Conservation (phyloP, 2,797 vertebrate species). For the Macrochelys suwanniensis region DNA sequence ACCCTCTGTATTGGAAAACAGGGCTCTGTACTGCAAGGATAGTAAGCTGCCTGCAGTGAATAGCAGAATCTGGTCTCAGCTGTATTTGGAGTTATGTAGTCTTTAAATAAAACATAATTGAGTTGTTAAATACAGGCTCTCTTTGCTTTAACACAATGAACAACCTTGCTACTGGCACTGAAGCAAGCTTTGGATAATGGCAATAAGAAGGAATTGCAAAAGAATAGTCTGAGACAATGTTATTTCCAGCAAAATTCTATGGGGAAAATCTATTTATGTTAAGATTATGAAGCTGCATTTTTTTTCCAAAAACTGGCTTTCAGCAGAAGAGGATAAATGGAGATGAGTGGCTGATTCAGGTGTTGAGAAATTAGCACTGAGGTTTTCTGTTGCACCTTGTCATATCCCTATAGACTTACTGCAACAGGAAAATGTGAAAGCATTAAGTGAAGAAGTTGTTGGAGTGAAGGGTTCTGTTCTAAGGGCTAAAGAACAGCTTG, state of each 20-base stretch:
- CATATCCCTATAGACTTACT: slow-evolving; percentile 36
- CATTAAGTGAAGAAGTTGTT: slow-evolving; percentile 53
- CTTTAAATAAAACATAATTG: slow-evolving; percentile 29
- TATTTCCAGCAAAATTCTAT: slow-evolving; percentile 32
- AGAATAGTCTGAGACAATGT: not conserved
- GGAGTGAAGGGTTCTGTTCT: slow-evolving; percentile 36
- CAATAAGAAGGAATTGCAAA: slow-evolving; percentile 34
- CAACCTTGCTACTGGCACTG: not conserved
- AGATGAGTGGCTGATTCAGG: slow-evolving; percentile 68
- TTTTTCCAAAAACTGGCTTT: not conserved
- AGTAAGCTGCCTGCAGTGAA: not conserved
- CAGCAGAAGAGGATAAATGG: slow-evolving; percentile 55
- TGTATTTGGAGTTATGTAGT: not conserved
- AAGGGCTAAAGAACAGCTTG: not conserved
- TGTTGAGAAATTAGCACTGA: slow-evolving; percentile 49
- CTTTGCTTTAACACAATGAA: not conserved
- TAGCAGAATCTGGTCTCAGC: not conserved
- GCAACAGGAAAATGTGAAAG: slow-evolving; percentile 35
- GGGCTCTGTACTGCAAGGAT: not conserved
- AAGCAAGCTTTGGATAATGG: not conserved
- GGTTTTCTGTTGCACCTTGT: slow-evolving; percentile 35
- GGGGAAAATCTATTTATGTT: slow-evolving; percentile 26
- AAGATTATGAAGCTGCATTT: slow-evolving; percentile 27
- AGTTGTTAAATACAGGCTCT: slow-evolving; percentile 9
- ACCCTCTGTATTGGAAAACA: not conserved